phyloP scores from a whole-genome alignment of 1,140 invertebrate species.

The Drosophila equinoxialis region DNA sequence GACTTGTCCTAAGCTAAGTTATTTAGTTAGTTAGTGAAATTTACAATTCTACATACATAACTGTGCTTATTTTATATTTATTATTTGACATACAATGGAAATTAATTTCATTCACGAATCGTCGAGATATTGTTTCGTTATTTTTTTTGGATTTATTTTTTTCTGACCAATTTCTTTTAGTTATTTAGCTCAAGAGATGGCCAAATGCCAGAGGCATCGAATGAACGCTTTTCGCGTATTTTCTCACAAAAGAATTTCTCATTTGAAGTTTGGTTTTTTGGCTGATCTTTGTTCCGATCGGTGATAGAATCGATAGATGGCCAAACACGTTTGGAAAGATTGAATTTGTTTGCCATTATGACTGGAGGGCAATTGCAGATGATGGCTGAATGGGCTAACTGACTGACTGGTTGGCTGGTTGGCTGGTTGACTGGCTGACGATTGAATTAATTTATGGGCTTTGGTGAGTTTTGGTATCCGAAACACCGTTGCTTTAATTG shows the following conservation, averaged over 20 bases:
- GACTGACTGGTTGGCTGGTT: constrained; percentile 25
- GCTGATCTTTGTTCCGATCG: constrained; percentile 11
- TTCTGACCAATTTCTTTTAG: constrained; percentile 63
- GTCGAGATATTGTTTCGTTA: constrained; percentile 57
- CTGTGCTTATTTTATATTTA: constrained; percentile 58
- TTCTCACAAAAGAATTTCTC: constrained; percentile 76
- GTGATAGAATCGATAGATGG: constrained; percentile 15
- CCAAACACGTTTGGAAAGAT: constrained; percentile 8
- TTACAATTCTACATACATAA: constrained; percentile 34
- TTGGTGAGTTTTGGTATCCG: constrained; percentile 26
- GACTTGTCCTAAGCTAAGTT: neutral
- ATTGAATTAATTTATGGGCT: constrained; percentile 75
- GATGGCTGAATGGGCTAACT: neutral
- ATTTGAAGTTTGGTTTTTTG: constrained; percentile 18
- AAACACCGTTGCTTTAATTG: constrained; percentile 53
- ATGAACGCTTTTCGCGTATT: constrained; percentile 61
- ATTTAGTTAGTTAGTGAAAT: constrained; percentile 9
- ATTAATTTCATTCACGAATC: constrained; percentile 77
- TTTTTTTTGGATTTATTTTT: constrained; percentile 19
- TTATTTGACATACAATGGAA: constrained; percentile 66
- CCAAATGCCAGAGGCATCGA: constrained; percentile 13
- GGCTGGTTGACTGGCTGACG: constrained; percentile 21
- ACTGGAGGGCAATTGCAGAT: constrained; percentile 58
- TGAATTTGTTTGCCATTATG: constrained; percentile 49
- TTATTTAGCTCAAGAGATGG: constrained; percentile 49